Conservation (phyloP, 2,797 vertebrate genomes). For the Toxotes lorentzi region DNA sequence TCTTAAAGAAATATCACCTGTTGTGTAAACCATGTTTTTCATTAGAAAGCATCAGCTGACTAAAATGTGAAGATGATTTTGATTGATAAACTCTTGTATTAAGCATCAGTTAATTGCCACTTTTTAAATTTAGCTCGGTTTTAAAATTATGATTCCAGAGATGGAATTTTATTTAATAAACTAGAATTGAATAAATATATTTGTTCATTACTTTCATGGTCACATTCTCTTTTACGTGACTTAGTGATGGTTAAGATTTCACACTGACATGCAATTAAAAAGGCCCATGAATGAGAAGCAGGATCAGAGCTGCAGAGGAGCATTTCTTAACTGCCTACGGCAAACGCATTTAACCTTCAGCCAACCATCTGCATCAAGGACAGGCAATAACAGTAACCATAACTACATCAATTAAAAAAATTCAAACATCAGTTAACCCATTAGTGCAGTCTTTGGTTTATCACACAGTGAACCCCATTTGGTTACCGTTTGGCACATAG, state of each 20-base stretch:
- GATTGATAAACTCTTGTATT: slow-evolving; percentile 22
- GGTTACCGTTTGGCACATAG: background rate
- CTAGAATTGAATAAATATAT: slow-evolving; percentile 59
- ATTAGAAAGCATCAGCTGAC: slow-evolving; percentile 13
- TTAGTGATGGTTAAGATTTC: background rate
- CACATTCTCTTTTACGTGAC: slow-evolving; percentile 2
- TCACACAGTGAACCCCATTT: slow-evolving; percentile 8
- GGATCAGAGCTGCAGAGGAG: slow-evolving; percentile 2
- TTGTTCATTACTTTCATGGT: slow-evolving; percentile 37
- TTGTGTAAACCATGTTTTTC: slow-evolving; percentile 37
- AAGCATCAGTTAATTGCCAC: slow-evolving; percentile 20
- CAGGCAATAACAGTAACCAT: background rate
- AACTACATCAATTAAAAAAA: slow-evolving; percentile 20
- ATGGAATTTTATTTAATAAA: slow-evolving; percentile 63
- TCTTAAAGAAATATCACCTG: slow-evolving; percentile 47
- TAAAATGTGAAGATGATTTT: slow-evolving; percentile 39
- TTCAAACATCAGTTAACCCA: slow-evolving; percentile 19
- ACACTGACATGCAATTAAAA: background rate
- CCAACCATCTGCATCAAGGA: slow-evolving; percentile 37
- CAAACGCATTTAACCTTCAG: slow-evolving; percentile 29
- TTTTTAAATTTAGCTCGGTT: slow-evolving; percentile 52
- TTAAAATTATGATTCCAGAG: slow-evolving; percentile 39
- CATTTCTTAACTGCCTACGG: slow-evolving; percentile 1
- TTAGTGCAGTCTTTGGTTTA: slow-evolving; percentile 16
- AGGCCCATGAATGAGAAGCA: background rate